phyloP scores from a whole-genome alignment of 2,797 vertebrate genomes.

The Mormyrops boulengeri region DNA sequence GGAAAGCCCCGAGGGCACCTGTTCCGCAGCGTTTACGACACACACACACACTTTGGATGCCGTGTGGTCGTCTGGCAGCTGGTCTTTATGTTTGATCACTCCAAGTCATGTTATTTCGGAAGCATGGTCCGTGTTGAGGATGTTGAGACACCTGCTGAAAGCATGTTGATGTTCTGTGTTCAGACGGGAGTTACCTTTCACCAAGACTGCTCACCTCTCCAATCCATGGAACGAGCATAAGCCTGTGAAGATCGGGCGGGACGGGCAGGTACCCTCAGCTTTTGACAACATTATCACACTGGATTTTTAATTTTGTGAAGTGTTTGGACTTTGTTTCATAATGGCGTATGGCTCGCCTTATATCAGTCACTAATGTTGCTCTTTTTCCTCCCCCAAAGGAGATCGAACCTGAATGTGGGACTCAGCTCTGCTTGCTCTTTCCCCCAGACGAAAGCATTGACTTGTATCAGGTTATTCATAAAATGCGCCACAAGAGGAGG shows the following conservation, averaged over 20 bases:
- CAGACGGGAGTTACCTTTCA: slow-evolving; percentile 93
- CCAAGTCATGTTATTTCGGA: not conserved
- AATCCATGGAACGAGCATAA: slow-evolving; percentile 99
- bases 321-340: not conserved
- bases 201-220: slow-evolving; percentile 88
- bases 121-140: not conserved
- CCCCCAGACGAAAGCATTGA: slow-evolving; percentile 95
- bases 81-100: not conserved
- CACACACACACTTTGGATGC: not conserved
- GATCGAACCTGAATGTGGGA: slow-evolving; percentile 88
- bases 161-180: not conserved
- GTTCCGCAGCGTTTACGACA: not conserved
- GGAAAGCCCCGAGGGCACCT: not conserved
- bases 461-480: slow-evolving; percentile 92
- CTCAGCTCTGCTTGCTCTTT: slow-evolving; percentile 91
- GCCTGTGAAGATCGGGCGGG: slow-evolving; percentile 94
- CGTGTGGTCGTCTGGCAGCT: not conserved
- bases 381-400: slow-evolving; percentile 61
- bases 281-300: not conserved
- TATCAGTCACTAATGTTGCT: not conserved
- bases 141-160: not conserved
- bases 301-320: not conserved
- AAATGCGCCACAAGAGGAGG: slow-evolving; percentile 92
- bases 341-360: not conserved
- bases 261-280: slow-evolving; percentile 79